Percentiles rank a stretch among this genome's conserved stretches.
Evolutionary conservation across 1,140 invertebrate species (phyloP).

Genomic region (Trichomalopsis sarcophagae): DNA sequence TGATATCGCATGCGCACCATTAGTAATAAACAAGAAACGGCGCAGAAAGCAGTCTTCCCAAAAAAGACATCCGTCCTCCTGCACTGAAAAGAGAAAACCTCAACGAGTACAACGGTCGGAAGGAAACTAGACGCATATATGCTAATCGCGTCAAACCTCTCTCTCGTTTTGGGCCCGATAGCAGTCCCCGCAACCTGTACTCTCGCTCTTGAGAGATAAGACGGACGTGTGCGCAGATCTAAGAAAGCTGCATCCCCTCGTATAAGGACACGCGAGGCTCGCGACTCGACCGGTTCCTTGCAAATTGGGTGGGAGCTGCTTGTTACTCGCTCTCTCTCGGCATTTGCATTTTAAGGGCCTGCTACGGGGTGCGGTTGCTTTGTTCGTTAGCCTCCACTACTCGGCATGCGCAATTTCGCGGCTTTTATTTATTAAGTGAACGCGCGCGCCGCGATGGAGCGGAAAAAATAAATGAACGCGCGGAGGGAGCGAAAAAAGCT

Average conservation of each 20-base stretch:
- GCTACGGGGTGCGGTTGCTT: constrained; percentile 5
- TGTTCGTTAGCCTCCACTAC: constrained; percentile 16
- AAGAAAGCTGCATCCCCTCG: not conserved
- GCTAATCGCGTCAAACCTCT: constrained; percentile 31
- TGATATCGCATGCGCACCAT: too few species aligned
- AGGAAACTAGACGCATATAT: constrained; percentile 42
- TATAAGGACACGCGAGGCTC: constrained; percentile 21
- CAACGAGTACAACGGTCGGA: not conserved
- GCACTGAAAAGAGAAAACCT: not conserved
- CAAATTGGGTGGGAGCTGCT: constrained; percentile 51
- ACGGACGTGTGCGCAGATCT: not conserved
- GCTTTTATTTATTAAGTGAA: constrained; percentile 46
- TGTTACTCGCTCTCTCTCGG: constrained; percentile 38
- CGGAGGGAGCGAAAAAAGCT: not conserved
- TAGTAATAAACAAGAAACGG: not conserved
- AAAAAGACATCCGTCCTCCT: not conserved
- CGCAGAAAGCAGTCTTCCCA: not conserved
- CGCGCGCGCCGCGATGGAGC: not conserved
- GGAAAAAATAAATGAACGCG: not conserved
- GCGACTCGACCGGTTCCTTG: constrained; percentile 45
- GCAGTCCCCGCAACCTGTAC: not conserved
- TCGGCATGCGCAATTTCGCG: constrained; percentile 30
- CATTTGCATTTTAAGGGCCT: constrained; percentile 54
- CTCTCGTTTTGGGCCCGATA: constrained; percentile 40
- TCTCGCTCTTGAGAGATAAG: constrained; percentile 24